Evolutionary conservation across 2,888 invertebrate species (phyloP).

Genomic region (Ptycholaimellus sp.): DNA sequence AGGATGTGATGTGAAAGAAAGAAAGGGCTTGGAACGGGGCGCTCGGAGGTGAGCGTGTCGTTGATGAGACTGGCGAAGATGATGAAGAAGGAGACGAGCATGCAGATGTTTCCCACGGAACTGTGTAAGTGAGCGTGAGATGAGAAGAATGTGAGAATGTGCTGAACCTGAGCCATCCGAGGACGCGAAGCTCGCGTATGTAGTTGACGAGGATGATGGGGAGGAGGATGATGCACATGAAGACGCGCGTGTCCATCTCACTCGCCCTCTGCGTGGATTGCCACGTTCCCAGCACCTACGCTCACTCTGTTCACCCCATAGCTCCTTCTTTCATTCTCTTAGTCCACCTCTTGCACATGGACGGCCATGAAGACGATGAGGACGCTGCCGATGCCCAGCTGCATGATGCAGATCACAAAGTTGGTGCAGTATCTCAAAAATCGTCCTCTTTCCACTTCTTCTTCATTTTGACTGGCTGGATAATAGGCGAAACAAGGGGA

Average conservation of each 20-base stretch:
- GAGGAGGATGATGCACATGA: constrained; percentile 1
- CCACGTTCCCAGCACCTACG: background rate
- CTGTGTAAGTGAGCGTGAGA: no score
- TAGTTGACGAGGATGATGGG: constrained; percentile 4
- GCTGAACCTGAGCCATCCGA: constrained; percentile 1
- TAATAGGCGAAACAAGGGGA: no score
- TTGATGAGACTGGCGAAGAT: no score
- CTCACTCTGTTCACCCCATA: background rate
- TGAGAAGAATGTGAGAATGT: no score
- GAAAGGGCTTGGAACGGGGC: no score
- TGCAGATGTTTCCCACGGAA: constrained; percentile 2
- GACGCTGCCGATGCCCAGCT: constrained; percentile 5
- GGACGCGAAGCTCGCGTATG: background rate
- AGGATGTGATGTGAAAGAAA: no score
- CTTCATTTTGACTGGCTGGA: no score
- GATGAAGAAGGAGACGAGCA: constrained; percentile 2
- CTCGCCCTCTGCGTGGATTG: background rate
- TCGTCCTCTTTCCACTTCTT: no score
- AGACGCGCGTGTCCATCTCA: background rate
- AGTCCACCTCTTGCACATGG: constrained; percentile 1
- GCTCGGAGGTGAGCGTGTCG: no score
- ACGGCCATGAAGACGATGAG: constrained; percentile 3
- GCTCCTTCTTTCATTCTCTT: background rate
- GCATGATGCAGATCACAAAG: background rate
- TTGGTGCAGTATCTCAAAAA: constrained; percentile 5